phyloP scores from a whole-genome alignment of 2,888 invertebrate genomes.

The Andricus quercusramuli region DNA sequence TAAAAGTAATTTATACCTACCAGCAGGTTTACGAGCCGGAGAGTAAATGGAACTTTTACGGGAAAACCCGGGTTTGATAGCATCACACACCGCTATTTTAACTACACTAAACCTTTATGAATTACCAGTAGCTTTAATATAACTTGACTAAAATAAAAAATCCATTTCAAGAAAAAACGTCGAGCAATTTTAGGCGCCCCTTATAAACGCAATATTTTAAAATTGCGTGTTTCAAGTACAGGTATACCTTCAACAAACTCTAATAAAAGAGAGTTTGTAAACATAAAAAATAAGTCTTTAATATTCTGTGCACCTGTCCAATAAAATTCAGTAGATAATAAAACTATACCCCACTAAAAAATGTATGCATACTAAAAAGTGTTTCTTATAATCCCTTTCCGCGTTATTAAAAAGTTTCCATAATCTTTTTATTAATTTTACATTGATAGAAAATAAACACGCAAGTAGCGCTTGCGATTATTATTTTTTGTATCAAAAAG shows the following conservation, averaged over 20 bases:
- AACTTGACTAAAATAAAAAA: neutral
- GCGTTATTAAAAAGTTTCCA: no score
- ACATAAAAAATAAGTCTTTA: no score
- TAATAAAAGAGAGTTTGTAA: no score
- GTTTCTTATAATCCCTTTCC: no score
- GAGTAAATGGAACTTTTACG: conserved; percentile 39
- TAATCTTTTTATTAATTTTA: no score
- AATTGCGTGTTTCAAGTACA: neutral
- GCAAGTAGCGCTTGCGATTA: no score
- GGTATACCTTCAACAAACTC: neutral
- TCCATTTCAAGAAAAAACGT: conserved; percentile 9
- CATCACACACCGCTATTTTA: conserved; percentile 37
- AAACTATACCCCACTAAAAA: no score
- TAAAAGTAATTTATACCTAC: conserved; percentile 53
- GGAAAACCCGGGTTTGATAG: conserved; percentile 29
- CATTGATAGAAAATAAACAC: no score
- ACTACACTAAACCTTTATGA: conserved; percentile 12
- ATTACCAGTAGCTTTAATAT: conserved; percentile 26
- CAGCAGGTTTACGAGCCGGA: conserved; percentile 39
- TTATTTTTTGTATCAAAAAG: no score
- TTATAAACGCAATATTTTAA: neutral
- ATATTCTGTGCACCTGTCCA: no score
- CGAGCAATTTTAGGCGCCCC: neutral
- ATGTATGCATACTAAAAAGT: no score
- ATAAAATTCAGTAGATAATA: no score